These are phyloP conservation scores for Cheumatopsyche charites DNA, from an alignment of 1,140 invertebrate species.

Conservation along the genomic window DNA sequence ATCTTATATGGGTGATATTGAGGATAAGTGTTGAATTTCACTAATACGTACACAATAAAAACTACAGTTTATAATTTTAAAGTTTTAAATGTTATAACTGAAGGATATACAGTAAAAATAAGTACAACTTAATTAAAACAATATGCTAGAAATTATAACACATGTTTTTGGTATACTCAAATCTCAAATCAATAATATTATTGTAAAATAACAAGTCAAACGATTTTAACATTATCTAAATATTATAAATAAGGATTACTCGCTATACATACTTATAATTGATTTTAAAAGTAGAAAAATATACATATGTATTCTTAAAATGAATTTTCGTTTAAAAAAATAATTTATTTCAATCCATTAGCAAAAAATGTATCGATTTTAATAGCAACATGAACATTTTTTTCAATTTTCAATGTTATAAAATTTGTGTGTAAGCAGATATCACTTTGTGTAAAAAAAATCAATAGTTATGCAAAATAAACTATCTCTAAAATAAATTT, in stretches of 20 bases:
- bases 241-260: no score
- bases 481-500: no score
- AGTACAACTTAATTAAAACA: conserved; percentile 18
- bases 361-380: no score
- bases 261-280: background rate
- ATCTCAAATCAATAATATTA: conserved; percentile 16
- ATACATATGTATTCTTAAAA: background rate
- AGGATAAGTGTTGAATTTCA: no score
- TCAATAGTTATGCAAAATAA: no score
- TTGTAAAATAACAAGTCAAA: background rate
- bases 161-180: conserved; percentile 21
- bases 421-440: background rate
- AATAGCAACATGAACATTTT: no score
- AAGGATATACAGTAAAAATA: conserved; percentile 6
- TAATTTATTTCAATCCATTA: no score
- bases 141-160: conserved; percentile 15
- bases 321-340: background rate
- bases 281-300: conserved; percentile 17
- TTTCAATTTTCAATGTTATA: background rate
- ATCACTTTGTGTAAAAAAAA: background rate
- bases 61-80: no score
- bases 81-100: no score
- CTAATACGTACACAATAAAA: no score
- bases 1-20: no score
- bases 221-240: no score